These are phyloP conservation scores for Cyrtodaria siliqua DNA, from an alignment of 2,888 invertebrate species.

Conservation along the genomic window DNA sequence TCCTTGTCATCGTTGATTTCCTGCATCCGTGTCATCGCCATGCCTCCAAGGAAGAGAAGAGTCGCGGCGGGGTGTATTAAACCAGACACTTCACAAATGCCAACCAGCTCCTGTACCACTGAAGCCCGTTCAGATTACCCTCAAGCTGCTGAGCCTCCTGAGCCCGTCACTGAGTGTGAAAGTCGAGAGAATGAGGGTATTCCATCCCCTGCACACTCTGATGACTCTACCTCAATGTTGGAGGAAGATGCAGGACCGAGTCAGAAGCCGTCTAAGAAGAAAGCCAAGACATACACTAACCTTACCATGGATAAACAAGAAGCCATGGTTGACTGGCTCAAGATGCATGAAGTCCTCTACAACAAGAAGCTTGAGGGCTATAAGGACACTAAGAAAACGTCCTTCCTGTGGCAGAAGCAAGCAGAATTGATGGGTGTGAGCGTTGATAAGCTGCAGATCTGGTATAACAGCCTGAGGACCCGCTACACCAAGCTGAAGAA, in stretches of 20 bases:
- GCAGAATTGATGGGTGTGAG: slow-evolving; percentile 30
- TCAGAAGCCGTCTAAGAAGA: slow-evolving; percentile 8
- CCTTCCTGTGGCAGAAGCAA: slow-evolving; percentile 34
- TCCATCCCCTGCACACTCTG: slow-evolving; percentile 2
- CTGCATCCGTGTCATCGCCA: neutral
- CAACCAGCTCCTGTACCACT: neutral
- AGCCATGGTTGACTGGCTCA: slow-evolving; percentile 34
- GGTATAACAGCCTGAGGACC: slow-evolving; percentile 33
- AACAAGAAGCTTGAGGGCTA: slow-evolving; percentile 26
- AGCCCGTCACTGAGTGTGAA: slow-evolving; percentile 6
- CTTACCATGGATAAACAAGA: slow-evolving; percentile 20
- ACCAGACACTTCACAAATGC: neutral
- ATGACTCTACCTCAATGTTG: too few species aligned
- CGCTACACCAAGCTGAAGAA: slow-evolving; percentile 30
- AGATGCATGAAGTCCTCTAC: slow-evolving; percentile 24
- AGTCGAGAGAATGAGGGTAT: neutral
- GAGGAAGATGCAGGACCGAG: neutral
- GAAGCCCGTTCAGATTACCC: slow-evolving; percentile 2
- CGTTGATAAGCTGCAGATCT: slow-evolving; percentile 34
- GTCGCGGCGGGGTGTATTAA: neutral
- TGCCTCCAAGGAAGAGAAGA: neutral
- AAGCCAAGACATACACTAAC: slow-evolving; percentile 3
- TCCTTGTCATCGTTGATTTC: too few species aligned
- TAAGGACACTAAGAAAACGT: slow-evolving; percentile 23
- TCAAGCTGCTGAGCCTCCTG: neutral